Conservation (phyloP, 1,140 invertebrate species). For the Xylocopa sonorina region DNA sequence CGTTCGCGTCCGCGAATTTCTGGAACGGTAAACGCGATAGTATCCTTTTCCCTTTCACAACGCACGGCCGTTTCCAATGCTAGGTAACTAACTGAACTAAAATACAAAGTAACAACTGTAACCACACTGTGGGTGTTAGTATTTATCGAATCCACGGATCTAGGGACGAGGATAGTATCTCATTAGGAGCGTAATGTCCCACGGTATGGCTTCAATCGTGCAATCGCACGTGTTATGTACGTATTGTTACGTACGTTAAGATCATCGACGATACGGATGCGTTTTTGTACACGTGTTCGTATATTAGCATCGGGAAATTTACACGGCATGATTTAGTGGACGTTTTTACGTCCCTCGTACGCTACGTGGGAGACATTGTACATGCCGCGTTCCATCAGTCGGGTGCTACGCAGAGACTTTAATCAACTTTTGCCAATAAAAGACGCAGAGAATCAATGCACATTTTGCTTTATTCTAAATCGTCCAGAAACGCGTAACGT, state of each 20-base stretch:
- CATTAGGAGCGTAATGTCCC: conserved; percentile 13
- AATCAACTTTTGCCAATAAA: too few relatives aligned
- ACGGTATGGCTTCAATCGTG: not conserved
- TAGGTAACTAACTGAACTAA: conserved; percentile 21
- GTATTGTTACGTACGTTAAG: conserved; percentile 29
- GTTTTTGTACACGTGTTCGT: not conserved
- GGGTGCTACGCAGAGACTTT: too few relatives aligned
- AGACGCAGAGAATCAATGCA: too few relatives aligned
- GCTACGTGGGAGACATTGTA: too few relatives aligned
- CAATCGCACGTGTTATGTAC: not conserved
- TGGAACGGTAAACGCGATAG: not conserved
- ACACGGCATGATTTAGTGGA: conserved; percentile 22
- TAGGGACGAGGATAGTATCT: not conserved
- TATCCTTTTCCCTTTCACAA: not conserved
- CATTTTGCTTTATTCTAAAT: too few relatives aligned
- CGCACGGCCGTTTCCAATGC: not conserved
- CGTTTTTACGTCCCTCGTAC: too few relatives aligned
- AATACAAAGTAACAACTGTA: not conserved
- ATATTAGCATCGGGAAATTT: conserved; percentile 9
- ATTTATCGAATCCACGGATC: conserved; percentile 55
- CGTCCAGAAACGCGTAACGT: too few relatives aligned
- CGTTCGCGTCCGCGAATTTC: not conserved
- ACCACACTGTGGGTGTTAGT: not conserved
- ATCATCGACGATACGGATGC: conserved; percentile 10
- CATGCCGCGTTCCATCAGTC: too few relatives aligned